Base-by-base conservation (phyloP, 2,797 vertebrate species). In the Hydrocynus forskahlii region DNA sequence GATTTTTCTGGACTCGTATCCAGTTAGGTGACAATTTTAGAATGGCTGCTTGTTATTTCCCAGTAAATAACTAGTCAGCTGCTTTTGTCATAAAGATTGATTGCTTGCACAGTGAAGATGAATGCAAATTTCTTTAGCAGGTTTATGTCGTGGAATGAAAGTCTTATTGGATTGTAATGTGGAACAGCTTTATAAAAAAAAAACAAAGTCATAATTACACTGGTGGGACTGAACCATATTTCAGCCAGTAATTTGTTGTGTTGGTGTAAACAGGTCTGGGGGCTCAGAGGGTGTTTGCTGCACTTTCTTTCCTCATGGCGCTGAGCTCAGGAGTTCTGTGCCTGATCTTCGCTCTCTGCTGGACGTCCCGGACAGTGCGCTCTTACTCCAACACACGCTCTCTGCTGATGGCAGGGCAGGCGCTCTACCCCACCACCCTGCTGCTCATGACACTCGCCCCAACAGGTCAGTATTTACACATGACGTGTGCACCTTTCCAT, bases 311-410 rank as follows among this genome's bases (percentile, higher is more conserved):
- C 83, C 62, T 96, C 13, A 93, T 95, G 94, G 93, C 93, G 0
- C 1, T 93, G 71, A 91, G 92, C 88, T 93, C 93, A 0, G 89
- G 86, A 3, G 88, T 88, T 35, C 87, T 95, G 71, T 95, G 93
- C 52, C 86, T 96, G 78, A 83, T 95, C 71, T 93, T 96, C 69
- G 91, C 94, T 84, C 91, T 94, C 89, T 96, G 94, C 90, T 95
- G 94, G 95, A 93, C 91, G 1, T 90, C 92, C 1, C 60, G 87
- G 62, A 94, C 93, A 0, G 90, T 92, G 87, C 93, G 69, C 43
- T 94, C 94, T 77, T 95, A 95, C 90, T 92, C 94, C 57, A 95
- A 95, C 92, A 93, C 92, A 0, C 91, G 92, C 21, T 88, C 94
- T 0, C 92, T 94, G 54, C 90, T 95, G 74, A 93, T 94, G 89